phyloP scores from a whole-genome alignment of 1,140 invertebrate species.

The Aleiodes sp. region DNA sequence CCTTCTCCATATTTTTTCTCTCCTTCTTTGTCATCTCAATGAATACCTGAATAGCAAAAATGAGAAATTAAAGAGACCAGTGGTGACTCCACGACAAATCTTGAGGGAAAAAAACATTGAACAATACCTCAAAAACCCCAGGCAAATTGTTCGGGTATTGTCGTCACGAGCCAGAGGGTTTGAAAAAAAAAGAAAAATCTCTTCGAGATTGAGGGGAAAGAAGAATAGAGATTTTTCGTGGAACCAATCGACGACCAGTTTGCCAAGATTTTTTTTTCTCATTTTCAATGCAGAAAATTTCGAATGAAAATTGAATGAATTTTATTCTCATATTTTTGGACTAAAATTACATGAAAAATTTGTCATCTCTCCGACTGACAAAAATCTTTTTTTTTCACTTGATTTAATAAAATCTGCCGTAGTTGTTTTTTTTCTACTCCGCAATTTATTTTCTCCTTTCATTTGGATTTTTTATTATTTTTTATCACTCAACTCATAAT shows the following conservation, averaged over 20 bases:
- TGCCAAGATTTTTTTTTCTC: neutral
- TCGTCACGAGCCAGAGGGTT: neutral
- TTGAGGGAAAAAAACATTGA: neutral
- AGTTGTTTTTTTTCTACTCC: neutral
- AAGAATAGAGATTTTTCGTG: neutral
- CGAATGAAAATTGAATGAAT: neutral
- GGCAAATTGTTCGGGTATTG: conserved; percentile 1
- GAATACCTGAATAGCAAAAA: conserved; percentile 2
- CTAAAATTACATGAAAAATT: neutral
- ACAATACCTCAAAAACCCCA: conserved; percentile 7
- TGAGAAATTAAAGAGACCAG: neutral
- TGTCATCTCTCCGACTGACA: no score
- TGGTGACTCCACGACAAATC: conserved; percentile 4
- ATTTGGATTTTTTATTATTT: neutral
- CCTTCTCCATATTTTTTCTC: neutral
- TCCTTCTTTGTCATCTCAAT: neutral
- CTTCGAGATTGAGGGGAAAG: neutral
- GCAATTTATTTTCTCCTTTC: neutral
- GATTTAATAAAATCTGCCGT: no score
- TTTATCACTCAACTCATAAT: neutral
- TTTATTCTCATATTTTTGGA: neutral
- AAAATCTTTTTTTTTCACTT: no score
- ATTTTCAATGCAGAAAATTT: neutral
- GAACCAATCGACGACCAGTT: neutral
- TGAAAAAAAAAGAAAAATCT: neutral